phyloP scores from a whole-genome alignment of 1,140 invertebrate species.

The Trinorchestia longiramus region DNA sequence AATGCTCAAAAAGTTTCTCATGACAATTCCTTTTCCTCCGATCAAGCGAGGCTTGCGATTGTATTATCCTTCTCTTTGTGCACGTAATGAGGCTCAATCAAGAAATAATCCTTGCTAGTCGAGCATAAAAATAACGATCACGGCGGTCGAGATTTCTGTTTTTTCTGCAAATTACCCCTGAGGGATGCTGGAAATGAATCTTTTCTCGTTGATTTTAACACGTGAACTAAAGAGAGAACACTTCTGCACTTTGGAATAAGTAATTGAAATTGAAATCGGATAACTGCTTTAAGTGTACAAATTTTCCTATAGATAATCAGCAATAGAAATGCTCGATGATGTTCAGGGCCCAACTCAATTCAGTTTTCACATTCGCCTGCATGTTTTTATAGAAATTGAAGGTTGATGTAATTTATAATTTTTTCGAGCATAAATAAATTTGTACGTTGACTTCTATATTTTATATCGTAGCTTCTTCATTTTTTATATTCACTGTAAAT shows the following conservation, averaged over 20 bases:
- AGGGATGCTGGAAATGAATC: not conserved
- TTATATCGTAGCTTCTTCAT: not conserved
- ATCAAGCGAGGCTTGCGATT: not conserved
- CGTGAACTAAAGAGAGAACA: not conserved
- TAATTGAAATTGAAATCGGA: not conserved
- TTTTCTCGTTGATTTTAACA: not conserved
- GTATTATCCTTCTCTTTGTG: not conserved
- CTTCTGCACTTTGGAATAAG: not conserved
- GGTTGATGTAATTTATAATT: not conserved
- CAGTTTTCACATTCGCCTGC: not conserved
- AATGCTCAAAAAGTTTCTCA: not conserved
- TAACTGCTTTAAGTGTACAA: not conserved
- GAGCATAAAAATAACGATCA: not conserved
- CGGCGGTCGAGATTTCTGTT: not conserved
- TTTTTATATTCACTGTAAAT: not conserved
- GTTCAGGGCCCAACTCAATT: not conserved
- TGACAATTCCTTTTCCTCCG: not conserved
- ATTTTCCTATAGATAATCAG: not conserved
- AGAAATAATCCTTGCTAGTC: not conserved
- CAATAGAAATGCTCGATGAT: not conserved
- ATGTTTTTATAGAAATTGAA: not conserved
- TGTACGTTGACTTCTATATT: not conserved
- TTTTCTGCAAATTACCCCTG: not conserved
- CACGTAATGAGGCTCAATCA: not conserved
- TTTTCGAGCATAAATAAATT: not conserved